phyloP scores from a whole-genome alignment of 2,888 invertebrate species.

The Catocala sponsa region DNA sequence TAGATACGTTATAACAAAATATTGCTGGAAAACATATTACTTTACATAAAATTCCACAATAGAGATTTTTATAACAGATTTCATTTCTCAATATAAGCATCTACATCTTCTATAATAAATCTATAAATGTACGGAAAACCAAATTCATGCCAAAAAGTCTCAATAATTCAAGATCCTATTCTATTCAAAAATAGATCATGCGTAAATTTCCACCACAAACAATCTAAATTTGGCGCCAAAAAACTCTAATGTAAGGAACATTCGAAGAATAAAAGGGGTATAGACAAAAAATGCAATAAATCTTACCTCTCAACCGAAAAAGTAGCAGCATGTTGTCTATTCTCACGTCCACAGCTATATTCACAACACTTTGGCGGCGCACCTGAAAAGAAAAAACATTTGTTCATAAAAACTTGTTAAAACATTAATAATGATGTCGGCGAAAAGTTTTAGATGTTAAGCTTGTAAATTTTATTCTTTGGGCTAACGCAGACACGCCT shows the following conservation, averaged over 20 bases:
- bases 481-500: not conserved
- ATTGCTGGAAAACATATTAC: too few relatives aligned
- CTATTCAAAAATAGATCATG: constrained; percentile 34
- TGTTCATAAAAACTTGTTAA: constrained; percentile 18
- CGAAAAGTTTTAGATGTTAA: constrained; percentile 3
- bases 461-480: constrained; percentile 1
- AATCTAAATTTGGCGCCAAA: constrained; percentile 37
- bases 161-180: not conserved
- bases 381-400: constrained; percentile 58
- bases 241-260: constrained; percentile 40
- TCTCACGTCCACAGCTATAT: constrained; percentile 64
- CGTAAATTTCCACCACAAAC: constrained; percentile 51
- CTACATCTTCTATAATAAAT: not conserved
- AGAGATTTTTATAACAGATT: too few relatives aligned
- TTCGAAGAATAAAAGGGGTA: constrained; percentile 3
- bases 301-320: constrained; percentile 66
- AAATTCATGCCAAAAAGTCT: not conserved
- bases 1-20: too few relatives aligned
- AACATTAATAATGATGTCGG: constrained; percentile 5
- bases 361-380: constrained; percentile 64
- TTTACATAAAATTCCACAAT: too few relatives aligned
- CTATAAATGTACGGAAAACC: not conserved
- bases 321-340: constrained; percentile 53
- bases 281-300: constrained; percentile 45
- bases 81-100: too few relatives aligned